Percentiles rank a stretch among this genome's conserved stretches.
These are phyloP conservation scores for Pogona vitticeps DNA, from an alignment of 2,113 vertebrate species.

Conservation along the genomic window DNA sequence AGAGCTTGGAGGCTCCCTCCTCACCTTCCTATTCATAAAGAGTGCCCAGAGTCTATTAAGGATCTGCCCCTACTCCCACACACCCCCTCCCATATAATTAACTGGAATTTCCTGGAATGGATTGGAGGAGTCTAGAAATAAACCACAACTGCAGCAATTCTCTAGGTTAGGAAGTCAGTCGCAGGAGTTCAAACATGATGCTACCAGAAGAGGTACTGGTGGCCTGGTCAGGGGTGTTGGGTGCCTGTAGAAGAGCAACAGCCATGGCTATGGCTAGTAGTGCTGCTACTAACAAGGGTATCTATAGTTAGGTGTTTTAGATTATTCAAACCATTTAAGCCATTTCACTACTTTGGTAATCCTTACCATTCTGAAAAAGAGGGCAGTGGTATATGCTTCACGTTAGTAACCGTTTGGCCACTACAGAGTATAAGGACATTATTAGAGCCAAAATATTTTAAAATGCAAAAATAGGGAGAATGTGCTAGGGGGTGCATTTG, in stretches of 20 bases:
- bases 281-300: background rate
- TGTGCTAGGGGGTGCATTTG: too few relatives aligned
- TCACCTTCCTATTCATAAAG: constrained; percentile 38
- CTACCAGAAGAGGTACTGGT: background rate
- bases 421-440: too few relatives aligned
- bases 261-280: background rate
- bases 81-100: constrained; percentile 49
- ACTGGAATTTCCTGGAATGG: constrained; percentile 66
- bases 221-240: background rate
- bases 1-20: constrained; percentile 19
- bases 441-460: too few relatives aligned
- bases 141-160: constrained; percentile 31
- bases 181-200: background rate
- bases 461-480: too few relatives aligned
- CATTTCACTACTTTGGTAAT: background rate
- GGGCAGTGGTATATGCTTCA: background rate
- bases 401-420: background rate
- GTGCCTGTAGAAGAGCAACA: background rate
- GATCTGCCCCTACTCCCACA: constrained; percentile 25
- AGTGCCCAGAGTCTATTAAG: constrained; percentile 49
- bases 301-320: background rate
- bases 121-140: constrained; percentile 37
- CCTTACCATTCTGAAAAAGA: background rate
- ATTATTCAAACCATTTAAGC: background rate
- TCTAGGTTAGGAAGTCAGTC: background rate